A percentile compares a stretch with the other conserved stretches of the same genome.
phyloP scores from a whole-genome alignment of 2,797 vertebrate genomes.

The Parambassis ranga region DNA sequence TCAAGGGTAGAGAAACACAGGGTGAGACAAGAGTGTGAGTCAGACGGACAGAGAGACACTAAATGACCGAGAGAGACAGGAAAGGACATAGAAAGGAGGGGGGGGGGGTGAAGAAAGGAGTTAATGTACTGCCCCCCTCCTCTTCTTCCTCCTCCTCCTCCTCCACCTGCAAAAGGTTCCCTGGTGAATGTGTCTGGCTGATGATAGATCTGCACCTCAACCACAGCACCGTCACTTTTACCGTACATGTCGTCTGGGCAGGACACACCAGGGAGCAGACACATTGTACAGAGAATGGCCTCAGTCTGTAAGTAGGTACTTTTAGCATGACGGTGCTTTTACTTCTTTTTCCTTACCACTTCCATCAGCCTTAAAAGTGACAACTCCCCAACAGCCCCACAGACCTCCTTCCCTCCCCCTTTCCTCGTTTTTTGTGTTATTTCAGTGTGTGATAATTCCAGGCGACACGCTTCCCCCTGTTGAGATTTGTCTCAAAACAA shows the following conservation, averaged over 20 bases:
- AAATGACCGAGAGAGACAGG: conserved; percentile 2
- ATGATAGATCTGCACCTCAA: conserved; percentile 53
- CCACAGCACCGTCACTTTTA: conserved; percentile 35
- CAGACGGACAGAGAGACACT: conserved; percentile 5
- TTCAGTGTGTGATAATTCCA: conserved; percentile 28
- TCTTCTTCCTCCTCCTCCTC: no score
- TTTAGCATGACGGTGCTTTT: neutral
- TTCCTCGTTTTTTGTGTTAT: neutral
- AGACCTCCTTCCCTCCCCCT: neutral
- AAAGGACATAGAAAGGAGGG: neutral
- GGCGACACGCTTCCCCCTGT: conserved; percentile 25
- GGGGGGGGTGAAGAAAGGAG: conserved; percentile 4
- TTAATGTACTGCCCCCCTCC: conserved; percentile 36
- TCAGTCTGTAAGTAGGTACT: conserved; percentile 20
- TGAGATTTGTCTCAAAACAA: conserved; percentile 25
- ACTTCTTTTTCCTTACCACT: neutral
- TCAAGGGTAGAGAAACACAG: conserved; percentile 6
- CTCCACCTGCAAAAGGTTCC: conserved; percentile 55
- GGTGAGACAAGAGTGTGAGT: conserved; percentile 14
- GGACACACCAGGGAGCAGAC: conserved; percentile 32
- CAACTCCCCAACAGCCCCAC: conserved; percentile 12
- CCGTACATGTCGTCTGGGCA: conserved; percentile 11
- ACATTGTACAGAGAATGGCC: conserved; percentile 2
- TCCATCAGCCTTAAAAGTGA: conserved; percentile 26
- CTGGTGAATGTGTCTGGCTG: conserved; percentile 35